These are phyloP conservation scores for Lysandra coridon DNA, from an alignment of 2,888 invertebrate genomes.

Conservation along the genomic window DNA sequence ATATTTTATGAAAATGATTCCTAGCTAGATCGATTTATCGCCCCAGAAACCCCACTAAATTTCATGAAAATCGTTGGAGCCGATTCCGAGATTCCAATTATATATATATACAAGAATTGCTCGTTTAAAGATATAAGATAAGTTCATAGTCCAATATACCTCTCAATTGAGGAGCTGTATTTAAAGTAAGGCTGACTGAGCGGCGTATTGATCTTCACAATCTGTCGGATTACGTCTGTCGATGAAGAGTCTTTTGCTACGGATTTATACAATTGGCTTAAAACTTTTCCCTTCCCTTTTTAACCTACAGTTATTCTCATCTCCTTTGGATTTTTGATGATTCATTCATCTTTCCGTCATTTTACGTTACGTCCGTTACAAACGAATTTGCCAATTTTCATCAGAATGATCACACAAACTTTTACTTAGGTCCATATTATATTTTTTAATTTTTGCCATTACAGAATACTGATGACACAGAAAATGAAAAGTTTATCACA, in stretches of 20 bases:
- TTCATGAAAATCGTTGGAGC: too few relatives aligned
- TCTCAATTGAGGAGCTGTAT: not conserved
- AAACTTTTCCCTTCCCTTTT: conserved; percentile 3
- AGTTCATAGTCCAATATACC: not conserved
- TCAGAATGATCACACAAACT: too few relatives aligned
- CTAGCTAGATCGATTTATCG: too few relatives aligned
- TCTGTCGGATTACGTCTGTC: conserved; percentile 8
- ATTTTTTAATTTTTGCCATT: too few relatives aligned
- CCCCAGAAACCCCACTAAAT: too few relatives aligned
- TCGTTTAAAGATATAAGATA: not conserved
- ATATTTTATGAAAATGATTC: too few relatives aligned
- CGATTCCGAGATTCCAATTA: too few relatives aligned
- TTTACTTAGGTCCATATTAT: too few relatives aligned
- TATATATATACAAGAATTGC: too few relatives aligned
- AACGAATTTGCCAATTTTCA: too few relatives aligned
- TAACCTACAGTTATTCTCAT: not conserved
- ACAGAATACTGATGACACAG: not conserved
- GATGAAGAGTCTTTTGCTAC: not conserved
- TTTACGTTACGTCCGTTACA: too few relatives aligned
- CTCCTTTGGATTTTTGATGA: not conserved
- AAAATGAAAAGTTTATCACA: not conserved
- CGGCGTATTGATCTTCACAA: conserved; percentile 23
- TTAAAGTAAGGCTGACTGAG: not conserved
- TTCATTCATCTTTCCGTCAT: not conserved
- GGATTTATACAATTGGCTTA: conserved; percentile 9